Base-by-base conservation (phyloP, 1,140 invertebrate genomes). In the Orius laevigatus region DNA sequence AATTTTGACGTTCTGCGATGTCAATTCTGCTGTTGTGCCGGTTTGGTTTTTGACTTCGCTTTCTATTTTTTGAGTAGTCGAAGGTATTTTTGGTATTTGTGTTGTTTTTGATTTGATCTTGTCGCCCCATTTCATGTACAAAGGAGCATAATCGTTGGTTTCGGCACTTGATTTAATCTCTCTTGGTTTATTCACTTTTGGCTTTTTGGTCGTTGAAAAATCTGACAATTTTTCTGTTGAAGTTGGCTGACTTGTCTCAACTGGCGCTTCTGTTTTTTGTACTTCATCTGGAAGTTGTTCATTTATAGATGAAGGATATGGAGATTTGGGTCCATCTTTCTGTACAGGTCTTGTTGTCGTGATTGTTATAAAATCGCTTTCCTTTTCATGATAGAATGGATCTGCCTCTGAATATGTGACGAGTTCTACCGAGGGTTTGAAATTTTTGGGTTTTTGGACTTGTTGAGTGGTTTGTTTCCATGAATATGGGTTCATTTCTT, bases 361-460 rank as follows among this genome's bases (percentile, higher is more conserved):
- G 2, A 38, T 31, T 25, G 48, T 42, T 12, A 15, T 14, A 35
- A 3, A 42, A 2, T 18, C 16, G 16, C n/a, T n/a, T n/a, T 42
- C 19, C 3, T 5, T 18, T n/a, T 34, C 34, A 51, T 53, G 46
- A 40, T 54, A 58, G 14, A 56, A 48, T 10, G 58, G 58, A 52
- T 59, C 58, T 35, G 40, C 12, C 45, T 59, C 58, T 6, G 58
- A 58, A 43, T 57, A 58, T 52, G 55, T 49, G 14, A 55, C 40
- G 47, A 51, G 57, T 46, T 54, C 54, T 53, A 46, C 53, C 51
- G 38, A 60, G 46, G 55, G 54, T 36, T 53, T 52, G 56, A 57
- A 51, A 59, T 59, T 14, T 55, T 58, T 53, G 54, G 46, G 36
- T 41, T 35, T 40, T 39, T 49, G 5, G 43, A 38, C 42, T 40